phyloP scores from a whole-genome alignment of 2,113 vertebrate species.

The Alouatta palliata region DNA sequence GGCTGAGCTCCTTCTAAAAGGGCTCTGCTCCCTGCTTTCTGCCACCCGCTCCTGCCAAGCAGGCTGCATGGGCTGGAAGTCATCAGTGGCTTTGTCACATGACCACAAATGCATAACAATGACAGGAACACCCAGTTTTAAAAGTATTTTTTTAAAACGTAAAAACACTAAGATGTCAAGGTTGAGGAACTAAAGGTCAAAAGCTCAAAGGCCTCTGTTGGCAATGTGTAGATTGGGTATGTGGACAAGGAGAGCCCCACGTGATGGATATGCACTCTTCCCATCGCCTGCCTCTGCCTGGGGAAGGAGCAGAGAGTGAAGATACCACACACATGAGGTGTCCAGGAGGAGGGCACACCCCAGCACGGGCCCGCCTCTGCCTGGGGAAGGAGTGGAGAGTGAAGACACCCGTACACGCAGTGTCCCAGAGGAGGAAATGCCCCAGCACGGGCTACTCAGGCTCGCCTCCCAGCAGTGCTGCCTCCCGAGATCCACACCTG shows the following conservation, averaged over 20 bases:
- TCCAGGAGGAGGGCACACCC: no score
- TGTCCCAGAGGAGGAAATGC: not conserved
- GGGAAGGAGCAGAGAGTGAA: not conserved
- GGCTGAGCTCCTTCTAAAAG: not conserved
- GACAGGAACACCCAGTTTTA: not conserved
- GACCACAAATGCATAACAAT: not conserved
- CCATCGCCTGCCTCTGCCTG: not conserved
- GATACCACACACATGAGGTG: no score
- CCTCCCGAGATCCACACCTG: not conserved
- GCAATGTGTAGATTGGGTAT: not conserved
- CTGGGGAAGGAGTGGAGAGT: not conserved
- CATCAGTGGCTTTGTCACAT: not conserved
- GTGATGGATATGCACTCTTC: no score
- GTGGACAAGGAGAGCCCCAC: no score
- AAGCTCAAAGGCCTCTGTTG: not conserved
- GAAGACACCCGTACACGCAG: no score
- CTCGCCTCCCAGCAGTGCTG: fast-evolving
- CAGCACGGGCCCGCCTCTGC: no score
- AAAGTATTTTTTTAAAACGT: not conserved
- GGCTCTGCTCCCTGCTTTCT: not conserved
- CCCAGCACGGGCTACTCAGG: not conserved
- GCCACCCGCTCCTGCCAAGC: not conserved
- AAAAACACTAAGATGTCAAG: not conserved
- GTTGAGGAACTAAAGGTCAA: not conserved
- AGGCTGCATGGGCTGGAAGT: not conserved